Conservation (phyloP, 1,140 invertebrate genomes). For the Bombus terrestris region DNA sequence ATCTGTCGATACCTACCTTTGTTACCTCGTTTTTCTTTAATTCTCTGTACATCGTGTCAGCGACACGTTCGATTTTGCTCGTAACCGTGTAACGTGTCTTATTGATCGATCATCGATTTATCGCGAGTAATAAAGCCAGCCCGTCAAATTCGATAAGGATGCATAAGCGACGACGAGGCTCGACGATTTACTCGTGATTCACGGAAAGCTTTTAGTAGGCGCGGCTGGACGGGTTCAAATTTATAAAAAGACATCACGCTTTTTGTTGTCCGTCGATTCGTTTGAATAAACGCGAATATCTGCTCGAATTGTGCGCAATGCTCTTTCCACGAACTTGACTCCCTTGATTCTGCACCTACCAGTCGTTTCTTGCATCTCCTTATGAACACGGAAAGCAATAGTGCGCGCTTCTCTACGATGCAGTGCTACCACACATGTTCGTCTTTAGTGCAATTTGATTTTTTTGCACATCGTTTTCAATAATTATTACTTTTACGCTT, state of each 20-base stretch:
- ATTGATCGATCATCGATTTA: background rate
- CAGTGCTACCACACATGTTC: constrained; percentile 41
- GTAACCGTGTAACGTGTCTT: background rate
- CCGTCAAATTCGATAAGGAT: background rate
- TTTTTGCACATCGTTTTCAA: background rate
- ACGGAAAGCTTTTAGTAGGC: background rate
- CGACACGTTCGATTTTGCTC: background rate
- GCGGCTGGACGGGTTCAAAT: constrained; percentile 11
- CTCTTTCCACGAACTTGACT: constrained; percentile 5
- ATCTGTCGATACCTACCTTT: constrained; percentile 38
- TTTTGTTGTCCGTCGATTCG: background rate
- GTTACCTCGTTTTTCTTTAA: background rate
- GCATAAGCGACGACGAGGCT: constrained; percentile 14
- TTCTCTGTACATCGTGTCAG: background rate
- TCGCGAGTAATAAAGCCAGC: background rate
- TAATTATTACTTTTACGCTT: background rate
- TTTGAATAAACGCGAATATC: background rate
- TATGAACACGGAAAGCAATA: constrained; percentile 64
- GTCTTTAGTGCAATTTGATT: constrained; percentile 3
- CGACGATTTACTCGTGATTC: background rate
- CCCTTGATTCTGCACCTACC: constrained; percentile 15
- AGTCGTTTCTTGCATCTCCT: constrained; percentile 13
- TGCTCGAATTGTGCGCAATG: background rate
- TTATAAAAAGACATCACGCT: constrained; percentile 6
- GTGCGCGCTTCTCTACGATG: constrained; percentile 44